Evolutionary conservation across 2,113 vertebrate species (phyloP), one percentile per base, ranked within the genome.

Genomic region (Cavia porcellus): DNA sequence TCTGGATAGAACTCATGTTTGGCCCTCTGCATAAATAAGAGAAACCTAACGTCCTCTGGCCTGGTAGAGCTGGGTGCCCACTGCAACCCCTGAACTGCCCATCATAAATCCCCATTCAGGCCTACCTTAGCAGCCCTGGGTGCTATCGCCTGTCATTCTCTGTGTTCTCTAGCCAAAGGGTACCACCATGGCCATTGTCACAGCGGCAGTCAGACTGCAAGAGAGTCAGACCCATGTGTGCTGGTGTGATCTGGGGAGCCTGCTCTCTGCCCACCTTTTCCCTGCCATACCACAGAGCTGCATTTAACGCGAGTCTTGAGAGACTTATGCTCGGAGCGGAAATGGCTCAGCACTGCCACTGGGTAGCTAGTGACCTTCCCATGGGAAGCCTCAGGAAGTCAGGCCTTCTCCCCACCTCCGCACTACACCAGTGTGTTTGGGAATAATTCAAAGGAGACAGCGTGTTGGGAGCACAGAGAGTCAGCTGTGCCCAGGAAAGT

Each of bases 251-350:
- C 42, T 35, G 30, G 24, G n/a, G 12, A n/a, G 32, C 28, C 86
- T 47, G 57, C 1, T 52, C 35, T 19, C 68, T 82, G 38, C 11
- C 57, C 57, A n/a, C 90, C 74, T 30, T 95, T 55, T 45, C 47
- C 17, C 8, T 59, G 86, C 30, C 55, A 55, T 1, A 30, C 38
- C 15, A 3, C 8, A 45, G 32, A 38, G 55, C 47, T 90, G 7
- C 57, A 83, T 87, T 38, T 79, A 52, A 90, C 84, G 38, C 57
- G 22, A 35, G 19, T 94, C 70, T 94, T 66, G 22, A 90, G 42
- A 89, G 30, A 81, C 45, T 7, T 52, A 83, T 10, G 28, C 92
- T 93, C 38, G 66, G 13, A 74, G 38, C 79, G 61, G 74, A 96
- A 75, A 30, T 59, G 57, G 92, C 57, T 90, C 64, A 24, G 22